Evolutionary conservation across 2,113 vertebrate species (phyloP).

Genomic region (Chaetura pelagica): DNA sequence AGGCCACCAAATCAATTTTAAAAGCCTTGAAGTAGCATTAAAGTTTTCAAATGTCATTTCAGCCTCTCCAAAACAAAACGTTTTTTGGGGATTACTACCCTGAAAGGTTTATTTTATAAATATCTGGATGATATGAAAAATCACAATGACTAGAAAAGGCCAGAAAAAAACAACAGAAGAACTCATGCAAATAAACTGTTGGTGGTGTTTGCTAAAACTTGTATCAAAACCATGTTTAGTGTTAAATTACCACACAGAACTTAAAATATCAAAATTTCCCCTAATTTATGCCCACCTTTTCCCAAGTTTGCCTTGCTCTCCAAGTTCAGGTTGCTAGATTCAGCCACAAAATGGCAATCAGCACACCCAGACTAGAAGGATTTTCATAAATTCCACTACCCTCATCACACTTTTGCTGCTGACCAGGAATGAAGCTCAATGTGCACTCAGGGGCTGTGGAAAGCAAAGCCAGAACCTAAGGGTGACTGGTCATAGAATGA

Average conservation of each 20-base stretch:
- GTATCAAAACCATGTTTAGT: not conserved
- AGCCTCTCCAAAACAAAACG: not conserved
- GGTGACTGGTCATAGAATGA: too few species aligned
- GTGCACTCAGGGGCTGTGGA: rapidly evolving
- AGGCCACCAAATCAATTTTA: too few species aligned
- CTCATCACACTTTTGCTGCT: not conserved
- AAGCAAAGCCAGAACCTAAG: not conserved
- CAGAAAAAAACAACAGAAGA: not conserved
- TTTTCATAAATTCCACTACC: not conserved
- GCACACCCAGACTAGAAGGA: not conserved
- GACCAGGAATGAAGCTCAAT: not conserved
- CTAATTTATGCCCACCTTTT: not conserved
- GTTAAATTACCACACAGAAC: not conserved
- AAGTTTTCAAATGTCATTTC: not conserved
- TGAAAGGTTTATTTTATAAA: not conserved
- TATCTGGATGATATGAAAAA: not conserved
- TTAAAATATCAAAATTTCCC: not conserved
- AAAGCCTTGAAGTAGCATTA: not conserved
- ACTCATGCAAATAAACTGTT: not conserved
- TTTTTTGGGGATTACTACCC: not conserved
- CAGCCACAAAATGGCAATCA: not conserved
- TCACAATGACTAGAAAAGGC: not conserved
- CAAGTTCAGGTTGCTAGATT: not conserved
- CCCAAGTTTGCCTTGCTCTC: too few species aligned
- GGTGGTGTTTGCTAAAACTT: not conserved